A percentile compares a stretch with the other conserved stretches of the same genome.
Conservation (phyloP, 1,140 invertebrate species). For the Leguminivora glycinivorella region DNA sequence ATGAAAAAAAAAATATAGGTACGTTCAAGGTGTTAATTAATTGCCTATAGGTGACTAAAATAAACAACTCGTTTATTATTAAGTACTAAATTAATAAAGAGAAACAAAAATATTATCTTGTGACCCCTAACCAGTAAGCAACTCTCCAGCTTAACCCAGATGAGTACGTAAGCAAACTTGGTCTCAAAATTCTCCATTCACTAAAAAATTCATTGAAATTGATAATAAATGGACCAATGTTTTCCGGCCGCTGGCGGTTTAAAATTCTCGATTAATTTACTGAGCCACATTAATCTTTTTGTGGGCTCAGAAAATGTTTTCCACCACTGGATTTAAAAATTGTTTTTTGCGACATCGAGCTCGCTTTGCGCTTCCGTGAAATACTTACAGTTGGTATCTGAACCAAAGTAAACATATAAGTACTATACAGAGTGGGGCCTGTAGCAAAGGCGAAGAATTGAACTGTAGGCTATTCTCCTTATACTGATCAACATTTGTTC, state of each 20-base stretch:
- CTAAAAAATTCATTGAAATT: conserved; percentile 29
- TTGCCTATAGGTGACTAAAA: too few species aligned
- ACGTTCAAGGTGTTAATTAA: too few species aligned
- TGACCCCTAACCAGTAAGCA: not conserved
- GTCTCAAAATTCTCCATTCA: conserved; percentile 9
- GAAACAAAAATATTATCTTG: too few species aligned
- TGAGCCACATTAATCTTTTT: conserved; percentile 27
- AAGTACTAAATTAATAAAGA: too few species aligned
- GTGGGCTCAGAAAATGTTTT: conserved; percentile 28
- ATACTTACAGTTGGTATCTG: not conserved
- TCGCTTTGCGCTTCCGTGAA: not conserved
- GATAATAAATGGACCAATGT: conserved; percentile 28
- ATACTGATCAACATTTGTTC: too few species aligned
- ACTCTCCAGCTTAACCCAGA: not conserved
- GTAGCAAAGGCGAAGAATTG: too few species aligned
- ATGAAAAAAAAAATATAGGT: too few species aligned
- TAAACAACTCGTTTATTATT: too few species aligned
- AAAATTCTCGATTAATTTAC: conserved; percentile 28
- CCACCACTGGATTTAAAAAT: conserved; percentile 23
- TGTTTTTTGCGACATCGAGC: conserved; percentile 15
- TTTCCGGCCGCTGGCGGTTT: conserved; percentile 19
- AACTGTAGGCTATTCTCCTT: too few species aligned
- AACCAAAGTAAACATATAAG: not conserved
- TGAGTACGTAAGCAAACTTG: not conserved
- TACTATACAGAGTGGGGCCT: too few species aligned